A percentile compares a stretch with the other conserved stretches of the same genome.
These are phyloP conservation scores for Leptobrachium ailaonicum DNA, from an alignment of 2,113 vertebrate species.

Conservation along the genomic window DNA sequence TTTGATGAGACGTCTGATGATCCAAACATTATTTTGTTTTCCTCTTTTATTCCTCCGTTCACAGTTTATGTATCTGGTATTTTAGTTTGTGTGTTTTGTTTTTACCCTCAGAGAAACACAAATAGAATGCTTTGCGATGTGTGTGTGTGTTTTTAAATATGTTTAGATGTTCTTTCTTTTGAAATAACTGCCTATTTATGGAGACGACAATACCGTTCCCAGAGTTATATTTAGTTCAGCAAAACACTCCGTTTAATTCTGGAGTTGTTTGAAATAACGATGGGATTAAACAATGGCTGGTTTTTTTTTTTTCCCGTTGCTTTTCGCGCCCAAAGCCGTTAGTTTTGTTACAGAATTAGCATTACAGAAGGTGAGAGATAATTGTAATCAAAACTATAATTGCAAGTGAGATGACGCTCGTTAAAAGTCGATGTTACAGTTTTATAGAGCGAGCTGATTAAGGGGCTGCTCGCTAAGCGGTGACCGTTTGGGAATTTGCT, in stretches of 20 bases:
- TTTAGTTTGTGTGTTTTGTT: slow-evolving; percentile 1
- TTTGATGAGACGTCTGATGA: too few species aligned
- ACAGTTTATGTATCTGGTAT: slow-evolving; percentile 5
- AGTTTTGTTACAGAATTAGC: neutral
- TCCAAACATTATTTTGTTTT: too few species aligned
- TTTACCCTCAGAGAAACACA: neutral
- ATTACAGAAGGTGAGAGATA: neutral
- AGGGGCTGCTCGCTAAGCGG: too few species aligned
- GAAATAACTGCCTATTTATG: slow-evolving; percentile 24
- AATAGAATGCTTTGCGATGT: neutral
- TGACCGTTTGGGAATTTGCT: too few species aligned
- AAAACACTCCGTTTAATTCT: slow-evolving; percentile 2
- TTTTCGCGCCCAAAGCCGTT: neutral
- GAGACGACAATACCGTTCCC: slow-evolving; percentile 3
- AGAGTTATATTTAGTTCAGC: slow-evolving; percentile 8
- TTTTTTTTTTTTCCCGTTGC: neutral
- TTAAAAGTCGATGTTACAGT: too few species aligned
- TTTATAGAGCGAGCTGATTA: too few species aligned
- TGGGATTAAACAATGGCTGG: slow-evolving; percentile 1
- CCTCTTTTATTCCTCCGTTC: slow-evolving; percentile 38
- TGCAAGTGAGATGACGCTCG: too few species aligned
- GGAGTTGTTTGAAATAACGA: neutral
- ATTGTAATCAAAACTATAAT: too few species aligned
- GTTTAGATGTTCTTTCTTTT: too few species aligned
- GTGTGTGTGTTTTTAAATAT: too few species aligned